A percentile compares a stretch with the other conserved stretches of the same genome.
Conservation (phyloP, 2,888 invertebrate genomes). For the Tetragonisca angustula region DNA sequence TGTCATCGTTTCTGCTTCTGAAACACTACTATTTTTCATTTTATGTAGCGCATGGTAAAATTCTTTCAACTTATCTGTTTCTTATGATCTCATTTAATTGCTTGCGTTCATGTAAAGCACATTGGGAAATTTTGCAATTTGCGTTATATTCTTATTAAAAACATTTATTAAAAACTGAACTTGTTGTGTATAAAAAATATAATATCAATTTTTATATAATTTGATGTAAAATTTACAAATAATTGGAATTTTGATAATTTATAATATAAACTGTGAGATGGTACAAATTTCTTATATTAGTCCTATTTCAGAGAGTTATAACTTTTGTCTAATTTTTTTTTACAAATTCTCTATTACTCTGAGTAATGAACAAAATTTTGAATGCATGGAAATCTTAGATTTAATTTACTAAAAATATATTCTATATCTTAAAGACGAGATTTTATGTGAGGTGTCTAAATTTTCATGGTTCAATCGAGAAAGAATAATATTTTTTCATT, state of each 20-base stretch:
- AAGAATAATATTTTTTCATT: no score
- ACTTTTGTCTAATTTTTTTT: background rate
- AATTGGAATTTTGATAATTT: background rate
- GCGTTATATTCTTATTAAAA: no score
- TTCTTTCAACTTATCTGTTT: no score
- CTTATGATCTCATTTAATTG: background rate
- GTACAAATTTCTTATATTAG: no score
- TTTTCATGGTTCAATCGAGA: no score
- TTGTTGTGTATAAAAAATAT: background rate
- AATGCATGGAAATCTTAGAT: constrained; percentile 9
- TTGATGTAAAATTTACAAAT: background rate
- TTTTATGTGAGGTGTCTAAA: background rate
- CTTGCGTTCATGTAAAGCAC: constrained; percentile 13
- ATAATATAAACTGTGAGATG: background rate
- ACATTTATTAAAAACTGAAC: background rate
- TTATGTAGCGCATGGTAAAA: constrained; percentile 53
- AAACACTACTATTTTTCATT: constrained; percentile 42
- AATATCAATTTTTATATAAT: fast-evolving
- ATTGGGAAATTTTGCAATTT: background rate
- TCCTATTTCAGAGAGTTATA: background rate
- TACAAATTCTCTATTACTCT: background rate
- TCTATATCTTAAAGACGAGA: background rate
- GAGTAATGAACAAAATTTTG: background rate
- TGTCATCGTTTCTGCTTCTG: constrained; percentile 66
- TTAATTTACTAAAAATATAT: background rate